Evolutionary conservation across 2,113 vertebrate species (phyloP).

Genomic region (Columba janthina): DNA sequence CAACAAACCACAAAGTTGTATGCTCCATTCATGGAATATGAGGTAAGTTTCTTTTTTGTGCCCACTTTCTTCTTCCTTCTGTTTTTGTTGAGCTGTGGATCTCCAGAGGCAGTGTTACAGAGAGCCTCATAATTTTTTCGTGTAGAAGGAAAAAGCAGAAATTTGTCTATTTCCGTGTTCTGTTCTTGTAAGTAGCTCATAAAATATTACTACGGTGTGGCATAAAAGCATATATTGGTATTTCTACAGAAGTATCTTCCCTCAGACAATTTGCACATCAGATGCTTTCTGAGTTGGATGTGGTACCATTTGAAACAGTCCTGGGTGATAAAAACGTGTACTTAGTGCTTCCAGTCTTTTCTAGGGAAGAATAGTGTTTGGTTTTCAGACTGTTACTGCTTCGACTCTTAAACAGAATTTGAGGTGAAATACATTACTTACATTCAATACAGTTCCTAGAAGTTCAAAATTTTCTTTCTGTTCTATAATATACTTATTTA

Average conservation of each 20-base stretch:
- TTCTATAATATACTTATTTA: background rate
- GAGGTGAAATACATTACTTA: rapidly evolving
- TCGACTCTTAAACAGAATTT: background rate
- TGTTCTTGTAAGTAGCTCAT: background rate
- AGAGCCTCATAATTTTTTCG: background rate
- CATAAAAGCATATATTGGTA: background rate
- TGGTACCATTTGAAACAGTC: background rate
- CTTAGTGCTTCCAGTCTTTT: background rate
- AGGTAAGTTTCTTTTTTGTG: background rate
- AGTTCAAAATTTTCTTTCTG: background rate
- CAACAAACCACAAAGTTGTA: background rate
- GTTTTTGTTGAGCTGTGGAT: background rate
- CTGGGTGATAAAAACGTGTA: background rate
- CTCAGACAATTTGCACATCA: background rate
- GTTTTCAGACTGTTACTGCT: background rate
- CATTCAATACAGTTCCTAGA: background rate
- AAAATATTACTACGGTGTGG: background rate
- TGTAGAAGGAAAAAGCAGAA: background rate
- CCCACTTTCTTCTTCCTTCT: background rate
- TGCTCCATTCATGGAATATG: background rate
- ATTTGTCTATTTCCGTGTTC: background rate
- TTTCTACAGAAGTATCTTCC: background rate
- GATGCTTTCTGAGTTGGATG: background rate
- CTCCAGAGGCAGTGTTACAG: background rate
- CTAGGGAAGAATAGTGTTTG: background rate